Conservation (phyloP, 2,888 invertebrate species). For the Eulithis prunata region DNA sequence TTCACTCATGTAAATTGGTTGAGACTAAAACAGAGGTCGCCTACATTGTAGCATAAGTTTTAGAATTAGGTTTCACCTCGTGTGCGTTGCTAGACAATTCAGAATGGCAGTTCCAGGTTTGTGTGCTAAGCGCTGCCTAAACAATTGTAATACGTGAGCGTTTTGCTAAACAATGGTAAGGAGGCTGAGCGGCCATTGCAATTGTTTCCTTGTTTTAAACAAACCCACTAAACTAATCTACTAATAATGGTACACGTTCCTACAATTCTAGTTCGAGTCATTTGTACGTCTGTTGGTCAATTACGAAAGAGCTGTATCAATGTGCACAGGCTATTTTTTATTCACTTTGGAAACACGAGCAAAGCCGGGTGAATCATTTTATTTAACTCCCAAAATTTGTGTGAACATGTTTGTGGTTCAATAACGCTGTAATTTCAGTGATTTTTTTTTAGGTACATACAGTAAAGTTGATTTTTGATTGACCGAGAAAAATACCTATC, state of each 20-base stretch:
- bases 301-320: background rate
- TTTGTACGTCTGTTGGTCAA: too few relatives aligned
- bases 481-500: too few relatives aligned
- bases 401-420: too few relatives aligned
- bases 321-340: background rate
- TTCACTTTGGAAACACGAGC: too few relatives aligned
- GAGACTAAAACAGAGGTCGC: too few relatives aligned
- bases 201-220: slow-evolving; percentile 24
- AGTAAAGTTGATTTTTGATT: too few relatives aligned
- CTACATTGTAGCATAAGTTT: background rate
- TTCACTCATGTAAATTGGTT: too few relatives aligned
- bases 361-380: too few relatives aligned
- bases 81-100: slow-evolving; percentile 22
- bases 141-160: slow-evolving; percentile 27
- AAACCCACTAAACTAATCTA: background rate
- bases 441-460: too few relatives aligned
- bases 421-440: too few relatives aligned
- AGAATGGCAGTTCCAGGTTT: slow-evolving; percentile 24
- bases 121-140: slow-evolving; percentile 20
- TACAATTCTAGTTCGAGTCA: background rate
- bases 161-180: slow-evolving; percentile 24
- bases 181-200: slow-evolving; percentile 14
- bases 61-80: slow-evolving; percentile 8
- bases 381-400: too few relatives aligned
- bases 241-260: background rate